Base-by-base conservation (phyloP, 2,888 invertebrate species). In the Seira musarum region DNA sequence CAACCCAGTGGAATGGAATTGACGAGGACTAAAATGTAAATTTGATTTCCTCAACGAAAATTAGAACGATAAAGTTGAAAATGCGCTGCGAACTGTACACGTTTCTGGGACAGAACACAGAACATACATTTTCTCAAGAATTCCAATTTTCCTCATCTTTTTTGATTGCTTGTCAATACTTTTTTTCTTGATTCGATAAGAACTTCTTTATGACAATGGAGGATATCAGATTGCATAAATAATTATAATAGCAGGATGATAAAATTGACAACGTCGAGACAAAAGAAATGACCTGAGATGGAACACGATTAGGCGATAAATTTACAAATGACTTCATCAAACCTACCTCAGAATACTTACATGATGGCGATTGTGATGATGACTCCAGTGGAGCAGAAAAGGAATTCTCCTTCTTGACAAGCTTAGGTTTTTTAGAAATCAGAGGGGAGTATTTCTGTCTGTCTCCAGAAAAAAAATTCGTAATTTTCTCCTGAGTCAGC, bases 301-400 rank as follows among this genome's bases (percentile, higher is more conserved):
- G 46, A 72, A 60, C 8, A 35, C 40, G 72, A 78, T 72, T 40
- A 73, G 79, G 79, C 53, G 79, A 68, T 79, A 72, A 79, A 68
- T 79, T 79, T 79, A 79, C 73, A 79, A 79, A 79, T 79, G 79
- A 73, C 79, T 79, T 79, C 79, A 73, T 79, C 79, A 79, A 40
- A 40, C 40, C 40, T 40, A 40, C 40, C 40, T 40, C 40, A 40
- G 40, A 40, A 40, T n/a, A 40, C 40, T n/a, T n/a, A n/a, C n/a
- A n/a, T n/a, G 5, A 5, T 40, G 13, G 40, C 13, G 40, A 40
- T 13, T 40, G 40, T 40, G 78, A 71, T 40, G 40, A 40, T 72
- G 67, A 70, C 57, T 77, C 77, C 77, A 77, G 77, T 35, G 53
- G 40, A 40, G 40, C 40, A 40, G 40, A 5, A 40, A 13, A 8